A percentile compares a stretch with the other conserved stretches of the same genome.
Conservation (phyloP, 2,797 vertebrate species). For the Percopsis omiscomaycus region DNA sequence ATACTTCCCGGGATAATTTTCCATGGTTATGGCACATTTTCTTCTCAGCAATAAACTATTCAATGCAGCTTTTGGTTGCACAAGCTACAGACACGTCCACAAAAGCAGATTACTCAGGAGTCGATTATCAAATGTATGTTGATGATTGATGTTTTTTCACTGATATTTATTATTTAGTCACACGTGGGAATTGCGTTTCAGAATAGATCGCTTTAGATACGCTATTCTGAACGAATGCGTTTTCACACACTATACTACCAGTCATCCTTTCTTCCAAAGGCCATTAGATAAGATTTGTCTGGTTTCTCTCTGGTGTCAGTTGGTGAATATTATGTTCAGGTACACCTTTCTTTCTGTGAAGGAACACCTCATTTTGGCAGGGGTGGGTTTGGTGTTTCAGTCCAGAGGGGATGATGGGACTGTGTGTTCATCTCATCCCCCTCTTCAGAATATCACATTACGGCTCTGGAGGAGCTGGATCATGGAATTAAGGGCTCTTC, state of each 20-base stretch:
- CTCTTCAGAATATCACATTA: conserved; percentile 40
- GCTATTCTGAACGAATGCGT: background rate
- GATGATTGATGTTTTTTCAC: too few species aligned
- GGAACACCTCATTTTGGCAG: conserved; percentile 2
- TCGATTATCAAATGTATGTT: too few species aligned
- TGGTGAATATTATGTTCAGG: conserved; percentile 16
- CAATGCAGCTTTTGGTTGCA: conserved; percentile 25
- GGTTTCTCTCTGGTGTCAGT: background rate
- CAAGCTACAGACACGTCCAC: conserved; percentile 12
- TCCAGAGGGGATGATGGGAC: conserved; percentile 10
- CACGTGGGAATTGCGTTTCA: background rate
- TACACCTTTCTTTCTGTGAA: conserved; percentile 36
- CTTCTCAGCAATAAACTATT: conserved; percentile 44
- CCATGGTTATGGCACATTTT: conserved; percentile 48
- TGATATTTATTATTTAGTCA: background rate
- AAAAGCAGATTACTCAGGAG: conserved; percentile 8
- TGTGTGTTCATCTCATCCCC: conserved; percentile 19
- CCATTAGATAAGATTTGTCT: conserved; percentile 12
- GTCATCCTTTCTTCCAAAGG: conserved; percentile 11
- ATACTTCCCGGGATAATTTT: conserved; percentile 45
- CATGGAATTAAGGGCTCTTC: conserved; percentile 36
- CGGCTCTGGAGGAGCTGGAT: conserved; percentile 25
- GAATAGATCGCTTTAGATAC: background rate
- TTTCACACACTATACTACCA: background rate
- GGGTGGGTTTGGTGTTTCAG: conserved; percentile 19